These are phyloP conservation scores for Meghimatium bilineatum DNA, from an alignment of 2,888 invertebrate genomes.

Conservation along the genomic window DNA sequence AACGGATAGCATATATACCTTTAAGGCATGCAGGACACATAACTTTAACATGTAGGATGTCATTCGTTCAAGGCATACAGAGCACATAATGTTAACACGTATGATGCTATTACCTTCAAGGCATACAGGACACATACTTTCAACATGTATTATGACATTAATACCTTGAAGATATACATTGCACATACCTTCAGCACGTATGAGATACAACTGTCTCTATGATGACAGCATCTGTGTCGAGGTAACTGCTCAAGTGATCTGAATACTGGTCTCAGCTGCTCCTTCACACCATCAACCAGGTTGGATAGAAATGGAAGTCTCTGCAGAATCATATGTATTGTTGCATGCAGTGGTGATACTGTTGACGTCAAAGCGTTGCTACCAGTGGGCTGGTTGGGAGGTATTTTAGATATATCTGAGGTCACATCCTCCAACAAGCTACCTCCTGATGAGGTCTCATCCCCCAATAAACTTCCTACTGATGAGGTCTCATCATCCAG, in stretches of 20 bases:
- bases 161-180: not conserved
- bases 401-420: not conserved
- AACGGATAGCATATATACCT: no score
- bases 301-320: not conserved
- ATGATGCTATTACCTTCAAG: no score
- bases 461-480: no score
- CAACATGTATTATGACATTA: no score
- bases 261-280: not conserved
- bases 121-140: no score
- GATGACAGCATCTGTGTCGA: constrained; percentile 24
- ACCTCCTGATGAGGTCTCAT: no score
- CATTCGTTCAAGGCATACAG: no score
- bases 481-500: no score
- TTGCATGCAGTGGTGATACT: not conserved
- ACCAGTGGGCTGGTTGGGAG: not conserved
- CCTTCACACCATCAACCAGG: not conserved
- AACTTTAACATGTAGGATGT: no score
- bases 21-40: no score
- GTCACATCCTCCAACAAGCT: no score
- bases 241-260: constrained; percentile 14
- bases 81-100: no score
- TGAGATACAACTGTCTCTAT: constrained; percentile 39
- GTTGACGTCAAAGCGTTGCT: not conserved
- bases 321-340: not conserved
- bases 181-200: constrained; percentile 40